These are phyloP conservation scores for Oncorhynchus clarkii DNA, from an alignment of 2,113 vertebrate species.

Conservation along the genomic window DNA sequence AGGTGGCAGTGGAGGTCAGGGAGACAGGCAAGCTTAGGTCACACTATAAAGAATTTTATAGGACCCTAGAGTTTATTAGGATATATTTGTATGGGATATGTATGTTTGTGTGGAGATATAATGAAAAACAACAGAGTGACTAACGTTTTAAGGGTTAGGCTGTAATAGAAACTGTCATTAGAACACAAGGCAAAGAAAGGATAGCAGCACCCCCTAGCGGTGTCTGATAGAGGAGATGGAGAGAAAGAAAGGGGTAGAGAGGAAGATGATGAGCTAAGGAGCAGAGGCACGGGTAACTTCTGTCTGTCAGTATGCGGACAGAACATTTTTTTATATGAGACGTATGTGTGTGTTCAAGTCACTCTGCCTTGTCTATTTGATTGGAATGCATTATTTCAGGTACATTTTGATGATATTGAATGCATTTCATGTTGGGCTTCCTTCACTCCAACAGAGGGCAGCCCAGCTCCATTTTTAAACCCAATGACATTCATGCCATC, in stretches of 20 bases:
- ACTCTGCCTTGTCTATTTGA: not conserved
- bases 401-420: too few relatives aligned
- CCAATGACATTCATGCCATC: not conserved
- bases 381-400: too few relatives aligned
- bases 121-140: too few relatives aligned
- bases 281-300: not conserved
- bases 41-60: too few relatives aligned
- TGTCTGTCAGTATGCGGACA: not conserved
- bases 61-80: too few relatives aligned
- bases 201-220: constrained; percentile 32
- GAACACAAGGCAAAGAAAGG: too few relatives aligned
- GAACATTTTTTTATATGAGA: too few relatives aligned
- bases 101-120: too few relatives aligned
- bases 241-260: not conserved
- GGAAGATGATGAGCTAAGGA: not conserved
- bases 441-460: not conserved
- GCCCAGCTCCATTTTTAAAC: not conserved
- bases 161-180: too few relatives aligned
- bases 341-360: not conserved
- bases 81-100: too few relatives aligned
- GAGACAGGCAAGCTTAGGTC: too few relatives aligned
- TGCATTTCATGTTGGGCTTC: not conserved
- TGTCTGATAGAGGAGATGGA: not conserved
- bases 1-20: constrained; percentile 61
- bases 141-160: too few relatives aligned